Percentiles rank a stretch among this genome's conserved stretches.
phyloP scores from a whole-genome alignment of 2,113 vertebrate genomes.

The Leptosomus discolor region DNA sequence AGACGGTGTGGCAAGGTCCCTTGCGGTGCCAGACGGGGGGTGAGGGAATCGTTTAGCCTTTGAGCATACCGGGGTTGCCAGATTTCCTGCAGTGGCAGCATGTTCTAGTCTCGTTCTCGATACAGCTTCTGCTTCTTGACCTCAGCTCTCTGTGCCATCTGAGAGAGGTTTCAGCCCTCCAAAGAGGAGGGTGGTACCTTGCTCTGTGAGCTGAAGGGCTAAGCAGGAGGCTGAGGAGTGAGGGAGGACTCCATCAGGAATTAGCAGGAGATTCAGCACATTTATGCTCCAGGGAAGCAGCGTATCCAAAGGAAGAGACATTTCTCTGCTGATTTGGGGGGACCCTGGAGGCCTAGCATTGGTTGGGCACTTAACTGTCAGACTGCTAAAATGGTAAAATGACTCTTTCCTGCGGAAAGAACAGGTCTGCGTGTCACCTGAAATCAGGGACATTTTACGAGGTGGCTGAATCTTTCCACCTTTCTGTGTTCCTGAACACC shows the following conservation, averaged over 20 bases:
- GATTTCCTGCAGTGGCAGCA: background rate
- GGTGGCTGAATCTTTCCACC: background rate
- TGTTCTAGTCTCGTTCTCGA: background rate
- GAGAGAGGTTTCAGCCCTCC: background rate
- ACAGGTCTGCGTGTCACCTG: background rate
- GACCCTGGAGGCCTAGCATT: background rate
- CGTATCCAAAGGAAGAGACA: background rate
- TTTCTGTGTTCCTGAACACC: background rate
- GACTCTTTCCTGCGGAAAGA: background rate
- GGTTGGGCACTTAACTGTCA: background rate
- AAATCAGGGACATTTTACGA: background rate
- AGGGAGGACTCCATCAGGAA: background rate
- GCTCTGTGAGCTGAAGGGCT: background rate
- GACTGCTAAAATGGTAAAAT: background rate
- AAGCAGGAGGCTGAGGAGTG: background rate
- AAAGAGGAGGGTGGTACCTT: background rate
- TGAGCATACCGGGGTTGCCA: background rate
- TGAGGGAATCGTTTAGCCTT: background rate
- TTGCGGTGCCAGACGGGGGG: background rate
- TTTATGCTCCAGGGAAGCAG: background rate
- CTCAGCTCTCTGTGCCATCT: background rate
- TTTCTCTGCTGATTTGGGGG: background rate
- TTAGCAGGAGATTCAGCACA: background rate
- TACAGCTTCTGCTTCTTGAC: background rate
- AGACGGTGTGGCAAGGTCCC: background rate